Conservation (phyloP, 2,797 vertebrate genomes). For the Manis javanica region DNA sequence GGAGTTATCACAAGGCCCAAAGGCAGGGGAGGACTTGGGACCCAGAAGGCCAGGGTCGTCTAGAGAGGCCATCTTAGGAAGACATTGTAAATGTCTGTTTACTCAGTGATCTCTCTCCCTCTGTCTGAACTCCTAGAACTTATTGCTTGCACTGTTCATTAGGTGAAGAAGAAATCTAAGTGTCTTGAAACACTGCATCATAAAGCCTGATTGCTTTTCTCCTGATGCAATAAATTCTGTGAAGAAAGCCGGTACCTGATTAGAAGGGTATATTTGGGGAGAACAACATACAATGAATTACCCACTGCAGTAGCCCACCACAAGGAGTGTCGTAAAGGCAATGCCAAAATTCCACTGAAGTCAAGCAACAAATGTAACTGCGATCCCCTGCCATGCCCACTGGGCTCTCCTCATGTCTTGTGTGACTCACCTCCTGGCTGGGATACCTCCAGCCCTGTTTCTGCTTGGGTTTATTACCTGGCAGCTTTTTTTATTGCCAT, state of each 20-base stretch:
- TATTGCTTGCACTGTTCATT: not conserved
- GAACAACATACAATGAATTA: not conserved
- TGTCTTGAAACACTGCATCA: not conserved
- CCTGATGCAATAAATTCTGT: not conserved
- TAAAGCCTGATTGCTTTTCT: not conserved
- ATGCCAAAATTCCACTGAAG: not conserved
- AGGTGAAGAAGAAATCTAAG: not conserved
- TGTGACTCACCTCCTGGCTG: not conserved
- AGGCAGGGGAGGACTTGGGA: rapidly evolving
- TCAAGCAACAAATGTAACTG: not conserved
- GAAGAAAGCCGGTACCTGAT: not conserved
- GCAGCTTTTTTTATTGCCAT: not conserved
- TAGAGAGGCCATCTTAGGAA: not conserved
- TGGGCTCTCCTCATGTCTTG: not conserved
- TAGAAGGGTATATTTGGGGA: not conserved
- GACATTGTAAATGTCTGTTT: constrained; percentile 24
- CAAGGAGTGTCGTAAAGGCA: not conserved
- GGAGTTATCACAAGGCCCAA: not conserved
- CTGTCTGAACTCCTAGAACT: not conserved
- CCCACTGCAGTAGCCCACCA: not conserved
- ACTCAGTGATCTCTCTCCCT: not conserved
- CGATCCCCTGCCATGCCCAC: not conserved
- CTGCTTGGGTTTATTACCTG: not conserved
- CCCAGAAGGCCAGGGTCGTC: not conserved
- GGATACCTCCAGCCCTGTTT: not conserved